Conservation (phyloP, 2,797 vertebrate species). For the Tenualosa thibaudeaui region DNA sequence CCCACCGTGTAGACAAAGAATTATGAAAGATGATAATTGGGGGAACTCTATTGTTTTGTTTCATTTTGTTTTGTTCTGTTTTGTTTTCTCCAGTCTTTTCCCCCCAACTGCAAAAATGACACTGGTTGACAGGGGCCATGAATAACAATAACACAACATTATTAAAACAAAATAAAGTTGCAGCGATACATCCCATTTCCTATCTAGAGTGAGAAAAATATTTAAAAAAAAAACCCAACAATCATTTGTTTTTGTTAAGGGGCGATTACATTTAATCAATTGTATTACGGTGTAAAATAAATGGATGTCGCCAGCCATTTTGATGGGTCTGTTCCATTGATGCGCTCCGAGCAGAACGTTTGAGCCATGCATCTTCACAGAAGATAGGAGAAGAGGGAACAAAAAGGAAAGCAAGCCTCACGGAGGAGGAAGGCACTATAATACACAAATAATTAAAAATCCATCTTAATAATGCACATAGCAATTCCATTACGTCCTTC, state of each 20-base stretch:
- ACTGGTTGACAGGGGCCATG: constrained; percentile 53
- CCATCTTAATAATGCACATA: constrained; percentile 55
- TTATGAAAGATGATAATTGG: constrained; percentile 63
- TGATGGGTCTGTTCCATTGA: constrained; percentile 18
- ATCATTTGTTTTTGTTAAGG: constrained; percentile 70
- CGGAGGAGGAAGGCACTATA: constrained; percentile 35
- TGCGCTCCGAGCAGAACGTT: neutral
- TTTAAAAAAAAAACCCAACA: constrained; percentile 29
- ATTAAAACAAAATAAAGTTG: constrained; percentile 60
- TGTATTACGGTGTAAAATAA: constrained; percentile 62
- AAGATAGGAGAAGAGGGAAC: constrained; percentile 29
- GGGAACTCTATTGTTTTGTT: constrained; percentile 19
- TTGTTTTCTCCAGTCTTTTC: neutral
- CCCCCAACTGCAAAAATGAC: neutral
- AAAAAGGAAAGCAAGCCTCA: constrained; percentile 29
- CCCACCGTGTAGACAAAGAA: constrained; percentile 51
- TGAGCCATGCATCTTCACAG: constrained; percentile 42
- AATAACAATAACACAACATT: constrained; percentile 62
- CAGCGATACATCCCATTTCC: constrained; percentile 35
- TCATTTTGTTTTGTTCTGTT: no score
- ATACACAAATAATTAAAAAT: constrained; percentile 52
- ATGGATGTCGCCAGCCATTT: constrained; percentile 47
- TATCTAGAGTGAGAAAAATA: constrained; percentile 24
- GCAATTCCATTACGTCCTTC: constrained; percentile 45
- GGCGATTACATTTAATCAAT: constrained; percentile 69